Evolutionary conservation across 2,888 invertebrate genomes (phyloP), one percentile per base, ranked within the genome.

Genomic region (Oxytorus armatus): DNA sequence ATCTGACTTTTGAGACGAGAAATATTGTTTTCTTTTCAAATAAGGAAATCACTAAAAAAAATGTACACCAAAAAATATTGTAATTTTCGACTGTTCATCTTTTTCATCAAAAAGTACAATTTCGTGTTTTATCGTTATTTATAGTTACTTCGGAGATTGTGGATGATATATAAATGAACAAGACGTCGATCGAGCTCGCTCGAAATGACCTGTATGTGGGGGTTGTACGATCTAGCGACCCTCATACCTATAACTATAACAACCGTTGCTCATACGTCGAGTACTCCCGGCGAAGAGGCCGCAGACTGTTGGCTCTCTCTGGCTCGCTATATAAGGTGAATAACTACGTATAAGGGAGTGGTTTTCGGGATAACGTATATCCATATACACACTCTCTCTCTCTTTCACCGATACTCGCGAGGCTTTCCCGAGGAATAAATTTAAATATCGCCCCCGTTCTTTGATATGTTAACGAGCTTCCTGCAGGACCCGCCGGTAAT

Each of bases 401-500:
- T 36, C 36, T 36, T 10, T 1, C 8, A 36, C 36, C 36, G 36
- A 36, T 87, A 86, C 83, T 79, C 66, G 72, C 76, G 44, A 69
- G 74, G 68, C 73, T 81, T 82, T 85, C 81, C 75, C 75, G 66
- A 69, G 68, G 88, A 89, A 89, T 90, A 89, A 90, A 91, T 91
- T 90, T 89, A 89, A 90, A 90, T 89, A 90, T 86, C 86, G 83
- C 83, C 77, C 75, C 63, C 77, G 84, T 82, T 85, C 89, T 91
- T 91, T 91, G 91, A 91, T 90, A 91, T 91, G 91, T 88, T 91
- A 91, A 91, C 87, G 86, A 88, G 86, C 85, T 83, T 79, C 81
- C 70, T 75, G 55, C 78, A 76, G 65, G 79, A 76, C 78, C 83
- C 68, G 72, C 77, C 73, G 80, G 83, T 82, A 83, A 78, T 82